Conservation (phyloP, 30 jellyfish, hydroid and myxozoan genomes). For the Pseudorhiza aurosa region DNA sequence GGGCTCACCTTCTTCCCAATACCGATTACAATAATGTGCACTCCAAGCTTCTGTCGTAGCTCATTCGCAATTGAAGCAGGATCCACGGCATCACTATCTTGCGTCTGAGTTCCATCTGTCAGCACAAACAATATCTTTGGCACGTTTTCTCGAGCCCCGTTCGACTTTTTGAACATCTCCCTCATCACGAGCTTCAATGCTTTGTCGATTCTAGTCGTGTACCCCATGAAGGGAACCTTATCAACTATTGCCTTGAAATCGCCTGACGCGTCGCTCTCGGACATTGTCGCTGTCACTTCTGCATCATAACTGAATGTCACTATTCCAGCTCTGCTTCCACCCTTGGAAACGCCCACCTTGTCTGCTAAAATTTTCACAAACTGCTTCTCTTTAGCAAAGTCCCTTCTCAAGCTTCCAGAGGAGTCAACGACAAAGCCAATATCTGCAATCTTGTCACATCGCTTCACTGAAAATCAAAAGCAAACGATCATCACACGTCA, state of each 20-base stretch:
- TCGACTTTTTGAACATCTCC: slow-evolving; percentile 56
- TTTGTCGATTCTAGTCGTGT: slow-evolving; percentile 88
- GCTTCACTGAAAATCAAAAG: slow-evolving; percentile 1
- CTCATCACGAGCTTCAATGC: slow-evolving; percentile 73
- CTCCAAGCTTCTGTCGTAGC: slow-evolving; percentile 69
- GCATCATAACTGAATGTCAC: slow-evolving; percentile 84
- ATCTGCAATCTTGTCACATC: slow-evolving; percentile 37
- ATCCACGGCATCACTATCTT: slow-evolving; percentile 79
- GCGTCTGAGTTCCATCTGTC: slow-evolving; percentile 93
- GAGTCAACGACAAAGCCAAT: slow-evolving; percentile 89
- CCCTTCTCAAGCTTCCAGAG: slow-evolving; percentile 78
- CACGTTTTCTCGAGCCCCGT: slow-evolving; percentile 70
- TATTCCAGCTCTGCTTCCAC: slow-evolving; percentile 88
- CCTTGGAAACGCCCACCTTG: slow-evolving; percentile 45
- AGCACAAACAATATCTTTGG: slow-evolving; percentile 71
- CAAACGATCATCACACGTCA: too few species aligned
- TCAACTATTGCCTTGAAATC: slow-evolving; percentile 79
- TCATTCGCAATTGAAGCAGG: slow-evolving; percentile 77
- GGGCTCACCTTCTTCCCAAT: slow-evolving; percentile 77
- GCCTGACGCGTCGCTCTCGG: slow-evolving; percentile 29
- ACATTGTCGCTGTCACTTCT: slow-evolving; percentile 68
- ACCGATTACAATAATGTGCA: slow-evolving; percentile 65
- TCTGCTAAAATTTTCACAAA: slow-evolving; percentile 80
- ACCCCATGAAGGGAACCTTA: slow-evolving; percentile 76
- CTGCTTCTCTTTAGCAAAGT: slow-evolving; percentile 81